Percentiles rank a stretch among this genome's conserved stretches.
Conservation (phyloP, 1,140 invertebrate genomes). For the Rhynchophorus ferrugineus region DNA sequence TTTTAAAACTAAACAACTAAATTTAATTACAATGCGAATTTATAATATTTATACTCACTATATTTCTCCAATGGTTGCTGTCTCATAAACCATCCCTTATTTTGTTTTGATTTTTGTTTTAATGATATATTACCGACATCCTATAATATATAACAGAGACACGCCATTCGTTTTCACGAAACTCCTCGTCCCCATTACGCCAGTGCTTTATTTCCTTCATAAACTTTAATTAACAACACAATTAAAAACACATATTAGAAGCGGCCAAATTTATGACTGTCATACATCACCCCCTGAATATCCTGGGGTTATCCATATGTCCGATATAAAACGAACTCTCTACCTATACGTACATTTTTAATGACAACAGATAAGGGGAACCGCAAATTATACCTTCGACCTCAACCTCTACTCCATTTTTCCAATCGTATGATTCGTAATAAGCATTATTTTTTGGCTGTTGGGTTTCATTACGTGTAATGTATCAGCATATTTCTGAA, state of each 20-base stretch:
- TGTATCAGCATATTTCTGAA: too few species aligned
- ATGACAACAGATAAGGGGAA: conserved; percentile 27
- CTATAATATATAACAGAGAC: not conserved
- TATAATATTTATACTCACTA: too few species aligned
- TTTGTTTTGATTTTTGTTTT: too few species aligned
- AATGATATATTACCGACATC: too few species aligned
- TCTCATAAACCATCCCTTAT: too few species aligned
- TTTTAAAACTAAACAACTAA: too few species aligned
- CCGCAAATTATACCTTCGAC: conserved; percentile 28
- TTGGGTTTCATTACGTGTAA: too few species aligned
- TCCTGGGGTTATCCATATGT: conserved; percentile 20
- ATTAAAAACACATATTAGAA: conserved; percentile 32
- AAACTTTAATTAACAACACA: conserved; percentile 28
- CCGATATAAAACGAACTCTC: conserved; percentile 29
- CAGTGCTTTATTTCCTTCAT: conserved; percentile 15
- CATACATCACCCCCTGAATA: conserved; percentile 23
- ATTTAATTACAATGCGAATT: too few species aligned
- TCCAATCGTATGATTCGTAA: too few species aligned
- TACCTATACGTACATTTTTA: conserved; percentile 25
- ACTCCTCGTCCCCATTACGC: conserved; percentile 6
- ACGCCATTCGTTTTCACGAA: not conserved
- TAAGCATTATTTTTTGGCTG: too few species aligned
- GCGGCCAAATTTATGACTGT: conserved; percentile 25
- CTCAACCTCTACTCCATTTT: conserved; percentile 10
- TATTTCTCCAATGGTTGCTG: too few species aligned